Percentiles rank a stretch among this genome's conserved stretches.
These are phyloP conservation scores for Meleagris gallopavo DNA, from an alignment of 2,113 vertebrate species.

Conservation along the genomic window DNA sequence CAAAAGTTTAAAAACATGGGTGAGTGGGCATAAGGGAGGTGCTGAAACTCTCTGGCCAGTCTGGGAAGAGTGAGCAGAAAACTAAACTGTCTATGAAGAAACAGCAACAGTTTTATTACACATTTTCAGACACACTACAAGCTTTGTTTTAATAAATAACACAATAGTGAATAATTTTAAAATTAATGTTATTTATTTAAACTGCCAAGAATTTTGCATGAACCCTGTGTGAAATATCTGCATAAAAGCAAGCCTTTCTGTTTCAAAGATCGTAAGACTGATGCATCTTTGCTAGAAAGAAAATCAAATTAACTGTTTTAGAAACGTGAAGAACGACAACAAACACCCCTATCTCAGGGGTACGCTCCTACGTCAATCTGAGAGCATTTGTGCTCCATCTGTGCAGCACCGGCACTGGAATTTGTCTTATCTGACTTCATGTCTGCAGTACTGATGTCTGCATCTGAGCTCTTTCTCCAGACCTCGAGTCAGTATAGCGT, in stretches of 20 bases:
- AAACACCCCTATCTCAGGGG: neutral
- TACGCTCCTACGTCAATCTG: neutral
- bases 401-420: neutral
- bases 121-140: neutral
- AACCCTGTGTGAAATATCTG: neutral
- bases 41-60: neutral
- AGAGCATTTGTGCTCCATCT: neutral
- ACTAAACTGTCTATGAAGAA: neutral
- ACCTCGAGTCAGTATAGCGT: neutral
- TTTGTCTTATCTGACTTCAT: neutral
- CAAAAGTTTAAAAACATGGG: neutral
- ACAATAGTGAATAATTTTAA: neutral
- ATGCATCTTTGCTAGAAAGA: neutral
- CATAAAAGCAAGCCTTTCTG: neutral
- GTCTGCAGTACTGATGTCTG: neutral
- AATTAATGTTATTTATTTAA: neutral
- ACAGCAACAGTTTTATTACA: neutral
- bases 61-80: neutral
- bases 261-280: neutral
- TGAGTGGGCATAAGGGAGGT: neutral
- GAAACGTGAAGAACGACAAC: neutral
- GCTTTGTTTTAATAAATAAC: neutral
- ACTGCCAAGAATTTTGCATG: neutral
- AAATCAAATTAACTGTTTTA: neutral
- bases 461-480: neutral